Base-by-base conservation (phyloP, 2,113 vertebrate species). In the Polypterus senegalus region DNA sequence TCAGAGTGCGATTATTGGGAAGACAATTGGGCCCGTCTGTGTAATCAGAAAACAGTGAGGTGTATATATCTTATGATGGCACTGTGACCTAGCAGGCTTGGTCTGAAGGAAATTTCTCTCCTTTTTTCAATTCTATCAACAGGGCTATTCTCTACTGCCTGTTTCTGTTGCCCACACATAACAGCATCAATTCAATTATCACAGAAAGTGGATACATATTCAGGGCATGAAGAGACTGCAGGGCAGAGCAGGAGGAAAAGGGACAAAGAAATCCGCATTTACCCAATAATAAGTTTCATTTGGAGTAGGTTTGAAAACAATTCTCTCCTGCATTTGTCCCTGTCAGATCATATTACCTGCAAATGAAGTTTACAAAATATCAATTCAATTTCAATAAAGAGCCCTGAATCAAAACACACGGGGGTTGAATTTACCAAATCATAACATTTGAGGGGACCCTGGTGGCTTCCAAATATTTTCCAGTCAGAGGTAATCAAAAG, bases 341-440 rank as follows among this genome's bases (percentile, higher is more conserved):
- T 97, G 96, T 97, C 96, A 97, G 92, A 94, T 95, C 88, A 80
- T 87, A 94, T 98, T 98, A 98, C 91, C 89, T 88, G 76, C 90
- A 97, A 98, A 97, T 98, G 93, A 97, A 92, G 86, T 93, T 93
- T 97, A 92, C 92, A 94, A 96, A 97, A 96, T 97, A 97, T 98
- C 94, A 97, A 97, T 98, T 97, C 93, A 91, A 91, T 98, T 96
- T 92, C 92, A 91, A 88, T 87, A 90, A 89, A 78, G 70, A 73
- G 80, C 71, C 77, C 75, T 77, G 80, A 85, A 78, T 89, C 82
- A 77, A 81, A 84, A 86, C 82, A 79, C 81, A 81, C 75, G 66
- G 54, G 74, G 77, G 81, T 76, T 87, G 88, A 85, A 84, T 86
- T 86, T 83, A 82, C 83, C 73, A 84, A 79, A 82, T 84, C 84